phyloP scores from a whole-genome alignment of 1,140 invertebrate species.

The Heliothis virescens region DNA sequence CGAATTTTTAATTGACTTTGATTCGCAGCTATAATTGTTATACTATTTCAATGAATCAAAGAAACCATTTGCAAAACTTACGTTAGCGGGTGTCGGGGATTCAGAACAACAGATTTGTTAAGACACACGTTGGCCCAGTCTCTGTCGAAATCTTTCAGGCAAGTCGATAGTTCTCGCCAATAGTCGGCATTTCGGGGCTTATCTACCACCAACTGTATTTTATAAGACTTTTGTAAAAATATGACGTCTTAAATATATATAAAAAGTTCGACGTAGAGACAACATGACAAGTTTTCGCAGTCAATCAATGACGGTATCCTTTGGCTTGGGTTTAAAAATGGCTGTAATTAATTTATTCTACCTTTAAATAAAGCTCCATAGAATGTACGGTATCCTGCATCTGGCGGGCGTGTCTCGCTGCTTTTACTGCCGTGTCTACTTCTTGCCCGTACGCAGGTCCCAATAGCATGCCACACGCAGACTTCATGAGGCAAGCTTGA shows the following conservation, averaged over 20 bases:
- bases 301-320: no score
- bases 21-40: no score
- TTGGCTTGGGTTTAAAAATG: no score
- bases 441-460: constrained; percentile 40
- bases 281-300: no score
- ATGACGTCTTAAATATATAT: no score
- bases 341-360: constrained; percentile 21
- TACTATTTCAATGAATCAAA: background rate
- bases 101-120: constrained; percentile 66
- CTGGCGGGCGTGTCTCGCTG: constrained; percentile 74
- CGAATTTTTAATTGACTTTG: no score
- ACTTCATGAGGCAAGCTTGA: constrained; percentile 70
- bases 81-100: constrained; percentile 73
- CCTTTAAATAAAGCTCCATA: constrained; percentile 74
- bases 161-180: constrained; percentile 77
- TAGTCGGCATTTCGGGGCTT: constrained; percentile 61
- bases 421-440: constrained; percentile 59
- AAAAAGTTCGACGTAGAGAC: no score
- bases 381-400: constrained; percentile 73
- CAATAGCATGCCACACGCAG: constrained; percentile 60
- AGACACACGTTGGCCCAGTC: constrained; percentile 74
- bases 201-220: constrained; percentile 60
- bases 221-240: no score
- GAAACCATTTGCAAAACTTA: constrained; percentile 51
- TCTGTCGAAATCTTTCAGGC: constrained; percentile 67